phyloP scores from a whole-genome alignment of 2,113 vertebrate species.

The Dasypus novemcinctus region DNA sequence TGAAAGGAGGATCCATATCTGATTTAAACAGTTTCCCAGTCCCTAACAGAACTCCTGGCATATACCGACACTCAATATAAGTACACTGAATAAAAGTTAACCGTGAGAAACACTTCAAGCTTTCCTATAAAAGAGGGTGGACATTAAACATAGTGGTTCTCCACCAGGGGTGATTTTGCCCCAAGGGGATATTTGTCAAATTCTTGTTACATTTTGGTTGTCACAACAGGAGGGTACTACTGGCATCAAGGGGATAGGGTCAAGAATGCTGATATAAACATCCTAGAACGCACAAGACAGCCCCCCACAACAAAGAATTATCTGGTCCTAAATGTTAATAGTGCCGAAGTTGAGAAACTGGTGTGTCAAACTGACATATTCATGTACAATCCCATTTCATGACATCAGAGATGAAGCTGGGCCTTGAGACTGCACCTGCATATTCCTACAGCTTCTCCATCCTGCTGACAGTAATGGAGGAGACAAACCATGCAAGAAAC shows the following conservation, averaged over 20 bases:
- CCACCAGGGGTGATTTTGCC: background rate
- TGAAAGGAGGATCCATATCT: background rate
- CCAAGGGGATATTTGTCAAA: background rate
- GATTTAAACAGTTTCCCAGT: background rate
- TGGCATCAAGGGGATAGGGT: background rate
- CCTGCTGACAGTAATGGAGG: no score
- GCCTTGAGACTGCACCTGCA: no score
- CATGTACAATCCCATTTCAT: no score
- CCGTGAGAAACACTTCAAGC: background rate
- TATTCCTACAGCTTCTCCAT: no score
- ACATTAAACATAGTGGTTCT: conserved; percentile 16
- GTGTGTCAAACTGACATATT: background rate
- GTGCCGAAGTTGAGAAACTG: conserved; percentile 19
- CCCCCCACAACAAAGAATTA: background rate
- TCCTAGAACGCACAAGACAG: background rate
- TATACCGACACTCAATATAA: background rate
- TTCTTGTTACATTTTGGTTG: background rate
- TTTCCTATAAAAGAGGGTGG: background rate
- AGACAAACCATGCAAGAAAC: no score
- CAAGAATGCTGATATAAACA: background rate
- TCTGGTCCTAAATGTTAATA: background rate
- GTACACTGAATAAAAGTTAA: background rate
- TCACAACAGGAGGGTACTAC: background rate
- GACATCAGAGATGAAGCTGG: no score
- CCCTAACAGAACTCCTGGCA: background rate